A percentile compares a stretch with the other conserved stretches of the same genome.
These are phyloP conservation scores for Drosophila santomea DNA, from an alignment of 1,140 invertebrate species.

Conservation along the genomic window DNA sequence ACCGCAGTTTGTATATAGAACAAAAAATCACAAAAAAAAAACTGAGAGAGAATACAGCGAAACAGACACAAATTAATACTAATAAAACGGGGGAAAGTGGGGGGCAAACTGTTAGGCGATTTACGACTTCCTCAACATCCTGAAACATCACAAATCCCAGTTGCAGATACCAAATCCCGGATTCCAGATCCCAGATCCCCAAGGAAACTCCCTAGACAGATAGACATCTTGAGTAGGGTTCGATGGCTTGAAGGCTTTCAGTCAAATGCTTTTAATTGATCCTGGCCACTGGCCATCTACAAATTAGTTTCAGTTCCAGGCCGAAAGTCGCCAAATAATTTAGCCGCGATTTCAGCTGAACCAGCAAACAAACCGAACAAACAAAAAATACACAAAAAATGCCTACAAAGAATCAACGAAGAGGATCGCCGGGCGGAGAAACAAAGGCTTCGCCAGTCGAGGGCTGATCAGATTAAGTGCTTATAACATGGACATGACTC, in stretches of 20 bases:
- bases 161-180: conserved; percentile 5
- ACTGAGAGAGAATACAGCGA: conserved; percentile 12
- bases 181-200: conserved; percentile 2
- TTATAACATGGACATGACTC: conserved; percentile 82
- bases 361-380: not conserved
- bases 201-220: conserved; percentile 53
- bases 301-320: conserved; percentile 64
- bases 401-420: conserved; percentile 7
- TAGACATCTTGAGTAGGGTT: conserved; percentile 80
- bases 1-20: conserved; percentile 78
- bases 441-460: conserved; percentile 60
- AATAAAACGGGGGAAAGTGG: conserved; percentile 44
- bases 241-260: conserved; percentile 69
- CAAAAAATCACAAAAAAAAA: conserved; percentile 24
- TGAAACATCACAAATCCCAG: conserved; percentile 22
- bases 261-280: conserved; percentile 79
- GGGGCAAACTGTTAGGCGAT: conserved; percentile 65
- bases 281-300: conserved; percentile 46
- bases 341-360: conserved; percentile 26
- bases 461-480: conserved; percentile 74
- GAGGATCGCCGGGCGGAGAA: conserved; percentile 32
- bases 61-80: conserved; percentile 63
- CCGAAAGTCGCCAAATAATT: conserved; percentile 72
- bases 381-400: conserved; percentile 2
- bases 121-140: conserved; percentile 78